Evolutionary conservation across 2,797 vertebrate species (phyloP).

Genomic region (Masticophis lateralis): DNA sequence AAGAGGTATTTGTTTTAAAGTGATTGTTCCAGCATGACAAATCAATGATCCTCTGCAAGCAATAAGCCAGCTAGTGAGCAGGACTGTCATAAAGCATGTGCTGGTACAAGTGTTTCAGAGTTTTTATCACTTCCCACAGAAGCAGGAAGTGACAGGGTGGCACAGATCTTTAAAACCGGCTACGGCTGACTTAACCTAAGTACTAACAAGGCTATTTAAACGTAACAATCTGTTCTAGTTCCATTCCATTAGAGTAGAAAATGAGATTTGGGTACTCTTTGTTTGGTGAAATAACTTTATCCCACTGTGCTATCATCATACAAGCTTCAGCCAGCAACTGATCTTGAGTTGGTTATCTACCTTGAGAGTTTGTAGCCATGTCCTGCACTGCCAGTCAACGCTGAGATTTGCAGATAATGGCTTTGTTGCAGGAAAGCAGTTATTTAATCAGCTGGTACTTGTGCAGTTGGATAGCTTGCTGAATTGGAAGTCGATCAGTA

Average conservation of each 20-base stretch:
- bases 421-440: constrained; percentile 57
- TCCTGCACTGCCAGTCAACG: constrained; percentile 25
- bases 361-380: constrained; percentile 41
- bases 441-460: constrained; percentile 60
- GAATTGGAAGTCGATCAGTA: constrained; percentile 41
- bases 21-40: background rate
- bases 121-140: constrained; percentile 28
- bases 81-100: constrained; percentile 14
- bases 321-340: constrained; percentile 24
- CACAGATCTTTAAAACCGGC: constrained; percentile 24
- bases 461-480: constrained; percentile 63
- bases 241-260: constrained; percentile 58
- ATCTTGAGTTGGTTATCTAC: constrained; percentile 43
- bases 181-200: background rate
- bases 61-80: background rate
- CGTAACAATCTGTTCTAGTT: constrained; percentile 42
- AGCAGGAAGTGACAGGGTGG: background rate
- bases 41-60: constrained; percentile 27
- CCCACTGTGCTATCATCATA: background rate
- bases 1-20: constrained; percentile 6
- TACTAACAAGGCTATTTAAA: constrained; percentile 49
- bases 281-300: constrained; percentile 14
- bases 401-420: constrained; percentile 52
- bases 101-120: constrained; percentile 28
- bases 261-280: constrained; percentile 48